Conservation (phyloP, 2,888 invertebrate species). For the Plagodis pulveraria region DNA sequence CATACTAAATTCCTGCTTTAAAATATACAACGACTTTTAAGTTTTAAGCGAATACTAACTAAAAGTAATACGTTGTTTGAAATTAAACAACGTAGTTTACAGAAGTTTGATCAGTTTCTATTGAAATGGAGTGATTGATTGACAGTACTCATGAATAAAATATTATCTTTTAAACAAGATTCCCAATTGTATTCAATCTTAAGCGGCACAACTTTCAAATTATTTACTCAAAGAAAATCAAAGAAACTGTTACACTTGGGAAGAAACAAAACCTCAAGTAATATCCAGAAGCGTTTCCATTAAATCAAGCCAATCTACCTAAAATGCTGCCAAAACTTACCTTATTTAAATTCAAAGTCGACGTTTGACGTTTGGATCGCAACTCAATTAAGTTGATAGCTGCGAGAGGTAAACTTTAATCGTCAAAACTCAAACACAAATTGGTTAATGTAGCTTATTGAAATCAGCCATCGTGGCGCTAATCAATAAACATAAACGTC, state of each 20-base stretch:
- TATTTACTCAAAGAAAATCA: background rate
- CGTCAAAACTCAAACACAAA: constrained; percentile 68
- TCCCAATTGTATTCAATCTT: background rate
- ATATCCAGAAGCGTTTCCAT: constrained; percentile 16
- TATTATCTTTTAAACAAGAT: too few relatives aligned
- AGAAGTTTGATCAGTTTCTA: too few relatives aligned
- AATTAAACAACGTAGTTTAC: too few relatives aligned
- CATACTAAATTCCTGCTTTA: too few relatives aligned
- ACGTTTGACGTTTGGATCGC: constrained; percentile 49
- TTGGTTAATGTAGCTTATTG: constrained; percentile 81
- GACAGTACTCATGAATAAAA: too few relatives aligned
- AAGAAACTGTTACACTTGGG: background rate
- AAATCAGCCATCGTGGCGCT: constrained; percentile 66
- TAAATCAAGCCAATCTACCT: constrained; percentile 31
- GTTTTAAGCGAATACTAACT: too few relatives aligned
- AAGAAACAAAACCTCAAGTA: background rate
- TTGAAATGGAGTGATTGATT: too few relatives aligned
- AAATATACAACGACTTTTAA: too few relatives aligned
- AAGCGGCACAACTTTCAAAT: background rate
- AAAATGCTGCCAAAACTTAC: constrained; percentile 38
- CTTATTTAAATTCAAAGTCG: constrained; percentile 42
- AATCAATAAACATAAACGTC: constrained; percentile 82
- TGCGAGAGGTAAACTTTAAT: constrained; percentile 64
- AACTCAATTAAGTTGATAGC: constrained; percentile 64
- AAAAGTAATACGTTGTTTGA: too few relatives aligned